Evolutionary conservation across 92 coral and sea anemone species (phyloP), one percentile per base, ranked within the genome.

Genomic region (Phenganax stokvisi): DNA sequence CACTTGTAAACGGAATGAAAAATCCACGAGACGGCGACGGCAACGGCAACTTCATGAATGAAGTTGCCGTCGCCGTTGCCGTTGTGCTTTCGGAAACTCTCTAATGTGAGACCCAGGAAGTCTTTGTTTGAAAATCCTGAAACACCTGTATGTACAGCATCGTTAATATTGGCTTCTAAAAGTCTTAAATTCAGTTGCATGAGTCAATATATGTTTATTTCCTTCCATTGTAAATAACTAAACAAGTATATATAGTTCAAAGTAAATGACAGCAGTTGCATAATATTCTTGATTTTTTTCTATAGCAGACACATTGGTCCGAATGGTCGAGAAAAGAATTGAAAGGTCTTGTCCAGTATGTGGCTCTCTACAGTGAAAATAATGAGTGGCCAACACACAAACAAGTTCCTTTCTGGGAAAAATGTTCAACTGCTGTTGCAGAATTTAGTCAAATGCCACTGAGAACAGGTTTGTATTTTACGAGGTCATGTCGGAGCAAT

Each of bases 361-460:
- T 84, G 8, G 86, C 86, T 27, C 84, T 84, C 2, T 77, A 57
- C 66, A 52, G 54, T 81, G 81, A 61, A 58, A 29, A 52, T 57
- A 9, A 44, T 1, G 15, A 66, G 4, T 84, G 87, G 87, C 87
- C 87, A 12, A 77, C 84, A 0, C 84, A 76, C 55, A 84, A 83
- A 60, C 53, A 16, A 4, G 53, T 37, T 20, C 17, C 44, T n/a
- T 83, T 84, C 54, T 84, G 86, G 86, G 16, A 56, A 6, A 61
- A 84, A 1, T 84, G 86, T 76, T 74, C 86, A 37, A 71, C 44
- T 56, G 84, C 76, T 56, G 86, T 84, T 28, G 61, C 80, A 62
- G 67, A 62, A 12, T 84, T 53, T 57, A 64, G 84, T 54, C 57
- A 77, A 30, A 71, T 60, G 64, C 63, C 87, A 44, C 17, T 77